These are phyloP conservation scores for Spilogale gracilis DNA, from an alignment of 2,113 vertebrate species.

Conservation along the genomic window DNA sequence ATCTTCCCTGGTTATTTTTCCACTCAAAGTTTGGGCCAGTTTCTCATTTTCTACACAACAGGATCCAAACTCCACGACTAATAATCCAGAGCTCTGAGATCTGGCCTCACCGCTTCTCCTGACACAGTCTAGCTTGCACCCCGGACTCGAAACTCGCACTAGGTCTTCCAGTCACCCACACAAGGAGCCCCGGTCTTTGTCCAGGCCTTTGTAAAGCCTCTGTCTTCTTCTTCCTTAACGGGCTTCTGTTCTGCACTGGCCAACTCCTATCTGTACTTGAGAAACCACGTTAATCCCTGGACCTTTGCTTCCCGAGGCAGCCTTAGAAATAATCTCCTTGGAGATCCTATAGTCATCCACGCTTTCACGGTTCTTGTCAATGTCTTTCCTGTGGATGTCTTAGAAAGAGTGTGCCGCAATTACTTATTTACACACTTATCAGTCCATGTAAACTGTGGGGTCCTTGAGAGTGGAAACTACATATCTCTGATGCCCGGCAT, in stretches of 20 bases:
- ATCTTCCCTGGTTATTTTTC: neutral
- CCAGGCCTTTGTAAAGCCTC: neutral
- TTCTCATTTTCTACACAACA: neutral
- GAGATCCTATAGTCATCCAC: neutral
- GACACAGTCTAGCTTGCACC: neutral
- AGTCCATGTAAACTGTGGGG: neutral
- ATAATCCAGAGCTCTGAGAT: neutral
- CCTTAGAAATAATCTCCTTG: neutral
- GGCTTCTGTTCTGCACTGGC: neutral
- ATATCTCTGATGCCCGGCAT: neutral
- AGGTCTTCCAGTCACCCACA: neutral
- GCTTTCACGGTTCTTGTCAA: neutral
- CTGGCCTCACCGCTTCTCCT: neutral
- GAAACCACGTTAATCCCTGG: neutral
- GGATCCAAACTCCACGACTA: neutral
- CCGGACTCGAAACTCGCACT: neutral
- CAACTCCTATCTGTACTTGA: slow-evolving; percentile 24
- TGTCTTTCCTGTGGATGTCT: neutral
- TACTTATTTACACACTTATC: neutral
- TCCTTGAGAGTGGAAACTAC: neutral
- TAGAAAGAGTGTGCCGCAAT: neutral
- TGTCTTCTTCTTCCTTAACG: neutral
- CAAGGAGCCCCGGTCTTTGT: neutral
- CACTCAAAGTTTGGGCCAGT: neutral
- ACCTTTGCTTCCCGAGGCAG: neutral